Percentiles rank a stretch among this genome's conserved stretches.
phyloP scores from a whole-genome alignment of 2,113 vertebrate species.

The Triplophysa dalaica region DNA sequence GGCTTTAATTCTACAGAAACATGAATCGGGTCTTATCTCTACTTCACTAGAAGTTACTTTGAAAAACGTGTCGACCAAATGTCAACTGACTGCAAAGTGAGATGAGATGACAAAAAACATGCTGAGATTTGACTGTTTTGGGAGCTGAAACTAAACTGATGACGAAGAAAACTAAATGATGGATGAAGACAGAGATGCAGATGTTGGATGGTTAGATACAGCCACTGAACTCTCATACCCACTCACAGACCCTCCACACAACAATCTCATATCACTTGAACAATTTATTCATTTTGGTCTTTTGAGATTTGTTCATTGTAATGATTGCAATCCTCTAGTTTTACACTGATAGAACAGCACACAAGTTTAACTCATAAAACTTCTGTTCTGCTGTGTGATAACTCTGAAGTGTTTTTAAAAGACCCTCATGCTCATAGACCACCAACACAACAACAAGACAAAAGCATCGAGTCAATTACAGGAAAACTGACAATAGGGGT shows the following conservation, averaged over 20 bases:
- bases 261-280: constrained; percentile 1
- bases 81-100: too few relatives aligned
- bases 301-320: neutral
- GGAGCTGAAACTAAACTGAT: too few relatives aligned
- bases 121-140: too few relatives aligned
- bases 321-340: neutral
- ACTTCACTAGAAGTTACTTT: too few relatives aligned
- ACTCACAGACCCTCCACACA: neutral
- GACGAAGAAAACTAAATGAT: neutral
- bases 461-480: neutral
- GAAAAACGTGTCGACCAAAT: too few relatives aligned
- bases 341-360: neutral
- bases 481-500: neutral
- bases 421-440: constrained; percentile 5
- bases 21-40: too few relatives aligned
- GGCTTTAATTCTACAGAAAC: too few relatives aligned
- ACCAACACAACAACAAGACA: neutral
- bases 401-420: neutral
- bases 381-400: too few relatives aligned
- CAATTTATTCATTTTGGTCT: neutral
- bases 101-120: too few relatives aligned
- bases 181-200: neutral
- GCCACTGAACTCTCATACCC: neutral
- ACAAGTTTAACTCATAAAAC: neutral
- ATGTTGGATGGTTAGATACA: neutral